phyloP scores from a whole-genome alignment of 2,888 invertebrate species.

The Lumbricus terrestris region DNA sequence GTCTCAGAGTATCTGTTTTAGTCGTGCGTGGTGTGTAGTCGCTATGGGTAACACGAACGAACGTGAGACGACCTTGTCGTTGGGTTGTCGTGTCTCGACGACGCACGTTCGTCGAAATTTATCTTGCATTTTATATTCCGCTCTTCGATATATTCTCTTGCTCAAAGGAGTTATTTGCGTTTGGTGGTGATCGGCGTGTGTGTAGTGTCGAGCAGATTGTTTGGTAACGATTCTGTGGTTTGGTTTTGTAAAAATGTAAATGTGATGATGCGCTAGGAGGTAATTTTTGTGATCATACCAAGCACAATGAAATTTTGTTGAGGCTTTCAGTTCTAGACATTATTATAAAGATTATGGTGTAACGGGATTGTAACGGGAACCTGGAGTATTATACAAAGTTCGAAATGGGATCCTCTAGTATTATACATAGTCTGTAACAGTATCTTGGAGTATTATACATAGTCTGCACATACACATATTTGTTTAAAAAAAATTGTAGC shows the following conservation, averaged over 20 bases:
- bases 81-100: too few species aligned
- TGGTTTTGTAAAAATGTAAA: neutral
- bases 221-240: neutral
- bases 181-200: neutral
- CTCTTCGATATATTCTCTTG: slow-evolving; percentile 12
- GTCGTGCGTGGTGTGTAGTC: neutral
- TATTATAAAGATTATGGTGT: too few species aligned
- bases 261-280: neutral
- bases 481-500: neutral
- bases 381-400: neutral
- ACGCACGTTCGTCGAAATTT: neutral
- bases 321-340: neutral
- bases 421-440: too few species aligned
- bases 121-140: slow-evolving; percentile 7
- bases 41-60: neutral
- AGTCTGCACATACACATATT: neutral
- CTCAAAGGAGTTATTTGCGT: neutral
- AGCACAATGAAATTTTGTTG: neutral
- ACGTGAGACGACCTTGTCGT: too few species aligned
- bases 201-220: neutral
- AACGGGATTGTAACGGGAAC: too few species aligned
- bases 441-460: too few species aligned
- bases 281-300: neutral
- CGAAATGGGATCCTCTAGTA: too few species aligned
- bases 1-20: neutral